These are phyloP conservation scores for Morinoia aosen DNA, from an alignment of 2,888 invertebrate genomes.

Conservation along the genomic window DNA sequence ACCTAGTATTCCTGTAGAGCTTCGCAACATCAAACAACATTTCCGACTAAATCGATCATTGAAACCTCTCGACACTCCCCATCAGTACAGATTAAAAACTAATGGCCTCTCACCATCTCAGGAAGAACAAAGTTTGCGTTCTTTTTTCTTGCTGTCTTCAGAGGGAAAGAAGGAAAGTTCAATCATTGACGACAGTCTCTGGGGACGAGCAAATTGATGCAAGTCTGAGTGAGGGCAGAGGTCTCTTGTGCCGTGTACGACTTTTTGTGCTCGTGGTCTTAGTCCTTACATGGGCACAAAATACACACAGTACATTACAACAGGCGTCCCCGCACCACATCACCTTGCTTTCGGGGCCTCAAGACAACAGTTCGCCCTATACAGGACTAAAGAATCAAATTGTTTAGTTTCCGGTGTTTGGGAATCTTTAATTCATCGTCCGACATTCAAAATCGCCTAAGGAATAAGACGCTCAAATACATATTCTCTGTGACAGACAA, in stretches of 20 bases:
- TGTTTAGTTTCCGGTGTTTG: neutral
- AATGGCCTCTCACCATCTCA: neutral
- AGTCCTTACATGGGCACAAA: slow-evolving; percentile 39
- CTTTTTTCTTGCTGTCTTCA: neutral
- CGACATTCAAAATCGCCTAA: neutral
- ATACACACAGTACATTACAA: slow-evolving; percentile 47
- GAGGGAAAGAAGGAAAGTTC: neutral
- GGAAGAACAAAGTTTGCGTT: neutral
- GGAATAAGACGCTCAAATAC: neutral
- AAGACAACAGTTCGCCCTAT: neutral
- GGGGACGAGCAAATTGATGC: slow-evolving; percentile 34
- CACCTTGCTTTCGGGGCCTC: neutral
- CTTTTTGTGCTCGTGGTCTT: slow-evolving; percentile 38
- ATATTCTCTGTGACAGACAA: neutral
- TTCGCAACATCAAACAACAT: neutral
- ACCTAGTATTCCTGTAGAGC: neutral
- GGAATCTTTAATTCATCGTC: neutral
- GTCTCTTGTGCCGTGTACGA: slow-evolving; percentile 21
- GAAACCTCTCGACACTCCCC: slow-evolving; percentile 9
- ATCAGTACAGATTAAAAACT: slow-evolving; percentile 22
- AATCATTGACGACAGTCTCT: neutral
- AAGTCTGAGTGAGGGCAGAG: slow-evolving; percentile 27
- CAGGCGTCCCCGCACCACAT: neutral
- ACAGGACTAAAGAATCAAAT: neutral
- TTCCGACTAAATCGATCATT: neutral